Conservation (phyloP, 2,113 vertebrate genomes). For the Gnathonemus echidnorhynchus region DNA sequence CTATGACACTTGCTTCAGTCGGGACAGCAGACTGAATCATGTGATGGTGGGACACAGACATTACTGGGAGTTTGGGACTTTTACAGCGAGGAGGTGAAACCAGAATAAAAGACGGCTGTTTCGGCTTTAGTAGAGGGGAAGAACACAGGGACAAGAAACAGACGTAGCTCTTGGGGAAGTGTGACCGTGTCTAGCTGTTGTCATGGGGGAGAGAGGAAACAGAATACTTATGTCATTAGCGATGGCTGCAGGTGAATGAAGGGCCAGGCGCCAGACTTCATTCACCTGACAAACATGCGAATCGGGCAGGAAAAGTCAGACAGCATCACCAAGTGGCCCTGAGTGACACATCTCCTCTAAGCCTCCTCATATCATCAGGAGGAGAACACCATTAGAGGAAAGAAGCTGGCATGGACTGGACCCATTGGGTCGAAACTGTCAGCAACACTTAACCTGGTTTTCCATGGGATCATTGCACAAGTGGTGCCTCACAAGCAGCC, state of each 20-base stretch:
- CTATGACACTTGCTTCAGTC: neutral
- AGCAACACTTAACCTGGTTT: neutral
- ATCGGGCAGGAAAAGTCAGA: constrained; percentile 5
- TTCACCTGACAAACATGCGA: neutral
- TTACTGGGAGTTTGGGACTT: neutral
- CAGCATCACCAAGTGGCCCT: constrained; percentile 34
- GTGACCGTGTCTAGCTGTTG: neutral
- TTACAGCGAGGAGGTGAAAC: neutral
- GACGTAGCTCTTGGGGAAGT: neutral
- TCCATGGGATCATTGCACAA: neutral
- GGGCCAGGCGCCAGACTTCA: neutral
- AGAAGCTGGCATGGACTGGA: neutral
- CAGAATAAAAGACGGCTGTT: neutral
- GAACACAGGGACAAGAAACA: neutral
- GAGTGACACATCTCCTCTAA: constrained; percentile 19
- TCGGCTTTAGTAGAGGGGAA: neutral
- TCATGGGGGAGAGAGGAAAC: neutral
- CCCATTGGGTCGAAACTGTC: neutral
- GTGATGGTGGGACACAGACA: neutral
- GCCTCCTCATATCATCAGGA: constrained; percentile 27
- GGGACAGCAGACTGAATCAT: neutral
- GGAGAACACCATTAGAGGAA: neutral
- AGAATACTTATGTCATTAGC: neutral
- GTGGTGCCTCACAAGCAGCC: neutral
- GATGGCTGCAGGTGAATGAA: neutral